Percentiles rank a stretch among this genome's conserved stretches.
These are phyloP conservation scores for Mobula hypostoma DNA, from an alignment of 2,113 vertebrate species.

Conservation along the genomic window DNA sequence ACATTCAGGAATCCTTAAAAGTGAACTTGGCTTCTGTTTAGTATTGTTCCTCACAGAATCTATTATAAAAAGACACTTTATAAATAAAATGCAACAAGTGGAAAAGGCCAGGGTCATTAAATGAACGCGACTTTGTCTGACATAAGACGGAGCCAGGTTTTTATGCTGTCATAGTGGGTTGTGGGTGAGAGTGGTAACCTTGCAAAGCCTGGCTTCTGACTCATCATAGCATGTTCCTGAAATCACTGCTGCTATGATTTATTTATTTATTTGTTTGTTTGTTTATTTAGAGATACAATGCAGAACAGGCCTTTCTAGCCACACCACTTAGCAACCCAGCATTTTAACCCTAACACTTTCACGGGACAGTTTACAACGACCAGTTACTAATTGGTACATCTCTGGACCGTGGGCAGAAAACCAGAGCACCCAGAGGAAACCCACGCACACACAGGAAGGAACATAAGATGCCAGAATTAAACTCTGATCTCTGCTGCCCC, in stretches of 20 bases:
- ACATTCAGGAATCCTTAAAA: constrained; percentile 41
- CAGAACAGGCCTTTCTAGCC: too few species aligned
- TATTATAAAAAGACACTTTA: background rate
- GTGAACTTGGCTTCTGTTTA: background rate
- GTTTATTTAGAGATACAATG: too few species aligned
- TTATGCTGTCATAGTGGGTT: background rate
- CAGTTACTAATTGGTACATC: too few species aligned
- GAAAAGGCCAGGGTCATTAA: background rate
- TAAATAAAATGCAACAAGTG: background rate
- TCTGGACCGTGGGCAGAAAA: too few species aligned
- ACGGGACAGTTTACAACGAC: too few species aligned
- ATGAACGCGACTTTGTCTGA: background rate
- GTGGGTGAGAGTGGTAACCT: background rate
- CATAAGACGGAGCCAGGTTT: background rate
- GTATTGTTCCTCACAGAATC: background rate
- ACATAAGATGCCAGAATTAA: too few species aligned
- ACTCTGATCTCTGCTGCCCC: too few species aligned
- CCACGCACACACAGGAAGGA: too few species aligned
- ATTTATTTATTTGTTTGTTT: too few species aligned
- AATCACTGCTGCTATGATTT: background rate
- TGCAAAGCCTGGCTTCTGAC: background rate
- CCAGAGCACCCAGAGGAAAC: too few species aligned
- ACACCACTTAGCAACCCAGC: too few species aligned
- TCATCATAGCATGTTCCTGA: background rate
- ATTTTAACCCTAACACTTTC: too few species aligned